A percentile compares a stretch with the other conserved stretches of the same genome.
phyloP scores from a whole-genome alignment of 2,113 vertebrate genomes.

The Rhegmatorhina hoffmannsi region DNA sequence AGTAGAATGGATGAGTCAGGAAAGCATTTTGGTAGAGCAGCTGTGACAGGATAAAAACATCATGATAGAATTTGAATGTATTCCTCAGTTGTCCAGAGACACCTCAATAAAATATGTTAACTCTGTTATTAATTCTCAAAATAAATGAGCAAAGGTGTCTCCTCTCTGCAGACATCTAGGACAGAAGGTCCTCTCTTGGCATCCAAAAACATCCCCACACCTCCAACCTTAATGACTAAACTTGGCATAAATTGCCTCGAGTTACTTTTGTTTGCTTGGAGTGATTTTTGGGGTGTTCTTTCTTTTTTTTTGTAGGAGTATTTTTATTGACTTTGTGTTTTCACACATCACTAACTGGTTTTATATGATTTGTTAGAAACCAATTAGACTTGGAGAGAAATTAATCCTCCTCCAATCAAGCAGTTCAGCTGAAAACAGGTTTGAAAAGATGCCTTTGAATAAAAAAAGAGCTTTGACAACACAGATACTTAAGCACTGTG shows the following conservation, averaged over 20 bases:
- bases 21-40: neutral
- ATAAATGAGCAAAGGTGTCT: neutral
- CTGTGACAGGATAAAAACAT: neutral
- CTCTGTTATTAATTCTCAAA: neutral
- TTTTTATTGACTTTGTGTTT: neutral
- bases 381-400: neutral
- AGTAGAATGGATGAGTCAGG: neutral
- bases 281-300: too few relatives aligned
- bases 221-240: neutral
- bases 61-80: neutral
- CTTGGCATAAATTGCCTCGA: fast-evolving
- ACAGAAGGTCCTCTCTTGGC: neutral
- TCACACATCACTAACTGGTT: neutral
- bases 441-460: neutral
- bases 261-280: neutral
- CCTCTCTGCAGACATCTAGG: neutral
- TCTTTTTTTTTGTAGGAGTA: neutral
- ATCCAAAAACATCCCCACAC: neutral
- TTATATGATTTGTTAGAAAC: neutral
- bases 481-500: neutral
- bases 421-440: neutral
- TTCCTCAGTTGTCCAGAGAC: neutral
- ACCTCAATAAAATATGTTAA: neutral
- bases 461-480: neutral
- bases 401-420: neutral